These are phyloP conservation scores for Potorous gilbertii DNA, from an alignment of 2,797 vertebrate genomes.

Conservation along the genomic window DNA sequence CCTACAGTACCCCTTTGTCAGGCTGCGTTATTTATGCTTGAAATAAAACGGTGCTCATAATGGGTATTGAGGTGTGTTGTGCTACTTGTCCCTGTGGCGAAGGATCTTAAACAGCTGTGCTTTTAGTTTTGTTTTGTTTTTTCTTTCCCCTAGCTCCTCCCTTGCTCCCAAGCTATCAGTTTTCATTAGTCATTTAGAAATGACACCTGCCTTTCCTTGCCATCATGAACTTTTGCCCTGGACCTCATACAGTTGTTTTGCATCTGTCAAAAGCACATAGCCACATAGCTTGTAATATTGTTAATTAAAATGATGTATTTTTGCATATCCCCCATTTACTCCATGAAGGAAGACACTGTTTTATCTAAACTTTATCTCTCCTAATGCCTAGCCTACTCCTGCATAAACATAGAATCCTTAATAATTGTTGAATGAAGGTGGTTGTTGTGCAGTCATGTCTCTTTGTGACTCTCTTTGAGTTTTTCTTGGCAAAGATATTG, in stretches of 20 bases:
- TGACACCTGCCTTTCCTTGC: neutral
- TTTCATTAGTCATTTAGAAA: neutral
- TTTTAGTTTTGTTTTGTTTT: neutral
- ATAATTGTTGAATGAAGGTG: neutral
- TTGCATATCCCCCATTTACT: neutral
- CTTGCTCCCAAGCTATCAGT: neutral
- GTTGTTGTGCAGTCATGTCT: neutral
- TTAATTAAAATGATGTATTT: neutral
- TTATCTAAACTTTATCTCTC: neutral
- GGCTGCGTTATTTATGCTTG: neutral
- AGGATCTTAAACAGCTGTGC: neutral
- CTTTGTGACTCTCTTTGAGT: neutral
- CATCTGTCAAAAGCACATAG: neutral
- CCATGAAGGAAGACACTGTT: neutral
- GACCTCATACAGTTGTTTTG: neutral
- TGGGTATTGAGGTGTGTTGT: neutral
- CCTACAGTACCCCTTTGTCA: neutral
- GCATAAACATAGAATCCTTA: neutral
- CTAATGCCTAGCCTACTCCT: neutral
- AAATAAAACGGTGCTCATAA: neutral
- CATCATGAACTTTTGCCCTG: neutral
- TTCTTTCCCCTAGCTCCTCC: neutral
- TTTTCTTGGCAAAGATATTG: neutral
- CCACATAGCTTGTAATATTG: neutral
- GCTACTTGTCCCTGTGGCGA: neutral